A percentile compares a stretch with the other conserved stretches of the same genome.
These are phyloP conservation scores for Aspidoscelis tigris DNA, from an alignment of 2,113 vertebrate species.

Conservation along the genomic window DNA sequence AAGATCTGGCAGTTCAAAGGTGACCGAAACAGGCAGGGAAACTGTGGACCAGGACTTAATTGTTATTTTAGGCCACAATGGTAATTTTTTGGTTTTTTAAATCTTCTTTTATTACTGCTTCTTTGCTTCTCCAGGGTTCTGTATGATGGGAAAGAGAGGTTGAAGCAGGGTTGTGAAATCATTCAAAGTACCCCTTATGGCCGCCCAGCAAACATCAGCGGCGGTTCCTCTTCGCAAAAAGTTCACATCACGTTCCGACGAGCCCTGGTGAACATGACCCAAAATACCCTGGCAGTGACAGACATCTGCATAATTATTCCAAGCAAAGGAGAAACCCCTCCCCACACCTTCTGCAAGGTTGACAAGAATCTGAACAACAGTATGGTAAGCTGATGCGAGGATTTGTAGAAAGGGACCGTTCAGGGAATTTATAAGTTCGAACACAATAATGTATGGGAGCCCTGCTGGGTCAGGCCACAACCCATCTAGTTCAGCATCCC, in stretches of 20 bases:
- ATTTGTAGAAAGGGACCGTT: rapidly evolving
- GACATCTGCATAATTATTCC: conserved; percentile 96
- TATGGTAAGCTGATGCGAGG: conserved; percentile 81
- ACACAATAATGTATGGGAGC: too few species aligned
- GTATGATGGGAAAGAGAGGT: conserved; percentile 96
- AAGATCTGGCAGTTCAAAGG: neutral
- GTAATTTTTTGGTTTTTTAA: too few species aligned
- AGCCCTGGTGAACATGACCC: conserved; percentile 88
- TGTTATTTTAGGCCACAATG: neutral
- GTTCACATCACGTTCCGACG: conserved; percentile 96
- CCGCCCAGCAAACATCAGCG: conserved; percentile 92
- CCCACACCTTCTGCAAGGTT: conserved; percentile 97
- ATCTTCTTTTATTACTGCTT: neutral
- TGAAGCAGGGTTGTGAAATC: conserved; percentile 95
- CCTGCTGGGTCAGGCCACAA: too few species aligned
- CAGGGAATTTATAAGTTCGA: rapidly evolving
- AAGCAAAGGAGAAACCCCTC: conserved; percentile 94
- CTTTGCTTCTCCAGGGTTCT: conserved; percentile 81
- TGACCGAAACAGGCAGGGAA: neutral
- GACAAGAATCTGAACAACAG: conserved; percentile 98
- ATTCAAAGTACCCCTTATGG: conserved; percentile 93
- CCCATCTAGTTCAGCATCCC: too few species aligned
- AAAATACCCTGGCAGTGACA: conserved; percentile 92
- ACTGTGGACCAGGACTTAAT: neutral
- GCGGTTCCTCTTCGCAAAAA: conserved; percentile 89